A percentile compares a stretch with the other conserved stretches of the same genome.
phyloP scores from a whole-genome alignment of 1,140 invertebrate species.

The Euwallacea fornicatus region DNA sequence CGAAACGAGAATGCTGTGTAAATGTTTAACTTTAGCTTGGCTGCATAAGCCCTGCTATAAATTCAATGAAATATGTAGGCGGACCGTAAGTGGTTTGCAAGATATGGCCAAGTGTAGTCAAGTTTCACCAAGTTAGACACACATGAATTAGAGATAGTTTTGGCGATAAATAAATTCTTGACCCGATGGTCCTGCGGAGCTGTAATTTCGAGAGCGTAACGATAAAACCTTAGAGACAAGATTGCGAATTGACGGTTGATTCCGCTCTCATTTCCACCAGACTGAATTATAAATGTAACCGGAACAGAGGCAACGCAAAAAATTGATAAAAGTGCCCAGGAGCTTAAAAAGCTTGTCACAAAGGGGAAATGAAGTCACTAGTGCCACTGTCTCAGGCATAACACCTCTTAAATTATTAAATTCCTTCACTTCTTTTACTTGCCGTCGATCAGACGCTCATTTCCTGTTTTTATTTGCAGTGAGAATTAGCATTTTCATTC shows the following conservation, averaged over 20 bases:
- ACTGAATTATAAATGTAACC: conserved; percentile 40
- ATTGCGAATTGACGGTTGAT: conserved; percentile 32
- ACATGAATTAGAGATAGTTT: conserved; percentile 29
- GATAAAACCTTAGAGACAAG: neutral
- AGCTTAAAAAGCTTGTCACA: conserved; percentile 40
- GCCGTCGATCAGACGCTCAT: conserved; percentile 25
- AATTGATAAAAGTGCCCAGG: conserved; percentile 40
- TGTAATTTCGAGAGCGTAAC: too few species aligned
- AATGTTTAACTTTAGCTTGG: conserved; percentile 35
- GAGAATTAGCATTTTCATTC: conserved; percentile 9
- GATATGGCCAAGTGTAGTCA: conserved; percentile 30
- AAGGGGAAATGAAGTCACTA: conserved; percentile 39
- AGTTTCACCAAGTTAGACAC: conserved; percentile 26
- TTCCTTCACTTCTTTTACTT: conserved; percentile 12
- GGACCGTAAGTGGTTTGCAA: conserved; percentile 35
- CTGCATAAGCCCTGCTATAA: conserved; percentile 36
- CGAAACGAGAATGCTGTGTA: conserved; percentile 33
- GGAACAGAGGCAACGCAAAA: conserved; percentile 29
- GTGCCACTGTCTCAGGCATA: conserved; percentile 35
- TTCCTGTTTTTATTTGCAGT: conserved; percentile 26
- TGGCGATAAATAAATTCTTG: neutral
- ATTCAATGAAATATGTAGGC: conserved; percentile 37
- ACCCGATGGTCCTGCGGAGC: too few species aligned
- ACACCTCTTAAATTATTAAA: conserved; percentile 36
- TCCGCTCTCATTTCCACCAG: conserved; percentile 41